Base-by-base conservation (phyloP, 2,113 vertebrate species). In the Passer domesticus region DNA sequence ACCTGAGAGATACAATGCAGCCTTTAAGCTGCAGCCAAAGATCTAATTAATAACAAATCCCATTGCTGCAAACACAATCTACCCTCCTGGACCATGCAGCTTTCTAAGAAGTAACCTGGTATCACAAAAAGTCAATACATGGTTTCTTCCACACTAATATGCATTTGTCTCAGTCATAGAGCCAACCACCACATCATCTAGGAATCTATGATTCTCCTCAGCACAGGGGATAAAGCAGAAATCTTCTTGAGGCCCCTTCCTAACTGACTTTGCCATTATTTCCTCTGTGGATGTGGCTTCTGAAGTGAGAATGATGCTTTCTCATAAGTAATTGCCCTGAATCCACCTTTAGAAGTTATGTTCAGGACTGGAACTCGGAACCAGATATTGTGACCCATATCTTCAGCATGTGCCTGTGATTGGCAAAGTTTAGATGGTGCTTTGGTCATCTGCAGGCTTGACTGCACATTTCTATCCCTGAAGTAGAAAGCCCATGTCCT, bases 21-120 rank as follows among this genome's bases (percentile, higher is more conserved):
- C 13, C 66, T 95, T 96, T 96, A 84, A 91, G 52, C 47, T 89
- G 62, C n/a, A 72, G 62, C 74, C 70, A 93, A 78, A 87, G 81
- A 63, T 67, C 78, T 85, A 68, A 93, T 91, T 84, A 91, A 81
- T 78, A 82, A 68, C 60, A 72, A 43, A 85, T 37, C 31, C 30
- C 47, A 43, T 73, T 91, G 44, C 81, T 15, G 17, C 52, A 75
- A 78, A 58, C 3, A 0, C 69, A 64, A 0, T 64, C 53, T 87
- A 58, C 41, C 58, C 75, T 92, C 52, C 58, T 87, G 74, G 84
- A 78, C 31, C 66, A 18, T 14, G 30, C 35, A 78, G 37, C 41
- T 68, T 75, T 92, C 9, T 63, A 64, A 73, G 76, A 64, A 67
- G 39, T 59, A 69, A 80, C 13, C 28, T 78, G 43, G 43, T 75